These are phyloP conservation scores for Homarus gammarus DNA, from an alignment of 2,888 invertebrate genomes.

Conservation along the genomic window DNA sequence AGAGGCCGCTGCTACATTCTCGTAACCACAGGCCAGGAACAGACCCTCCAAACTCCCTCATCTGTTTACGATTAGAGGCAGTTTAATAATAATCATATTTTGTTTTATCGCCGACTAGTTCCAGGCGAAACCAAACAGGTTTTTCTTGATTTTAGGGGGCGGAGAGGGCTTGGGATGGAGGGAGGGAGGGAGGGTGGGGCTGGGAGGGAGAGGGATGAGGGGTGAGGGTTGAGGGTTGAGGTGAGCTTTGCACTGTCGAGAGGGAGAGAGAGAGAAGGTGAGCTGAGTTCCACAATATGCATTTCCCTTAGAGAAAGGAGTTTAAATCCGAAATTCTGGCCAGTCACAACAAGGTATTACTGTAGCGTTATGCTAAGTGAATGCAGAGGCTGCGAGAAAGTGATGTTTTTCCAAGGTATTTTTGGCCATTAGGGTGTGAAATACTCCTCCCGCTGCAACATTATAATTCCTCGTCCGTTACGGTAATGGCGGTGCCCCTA, in stretches of 20 bases:
- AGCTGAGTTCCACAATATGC: slow-evolving; percentile 25
- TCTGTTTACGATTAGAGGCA: slow-evolving; percentile 52
- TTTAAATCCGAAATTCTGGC: slow-evolving; percentile 33
- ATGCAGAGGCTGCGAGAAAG: slow-evolving; percentile 59
- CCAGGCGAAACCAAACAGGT: slow-evolving; percentile 57
- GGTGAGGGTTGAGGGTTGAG: too few species aligned
- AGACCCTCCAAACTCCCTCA: slow-evolving; percentile 42
- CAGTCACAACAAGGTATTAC: slow-evolving; percentile 48
- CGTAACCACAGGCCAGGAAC: background rate
- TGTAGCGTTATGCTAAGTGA: slow-evolving; percentile 61
- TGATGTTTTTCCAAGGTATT: slow-evolving; percentile 63
- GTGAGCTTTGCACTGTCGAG: background rate
- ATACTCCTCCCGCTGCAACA: slow-evolving; percentile 32
- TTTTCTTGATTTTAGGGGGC: slow-evolving; percentile 40
- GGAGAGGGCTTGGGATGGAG: background rate
- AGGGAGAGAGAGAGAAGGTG: background rate
- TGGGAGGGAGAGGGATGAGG: background rate
- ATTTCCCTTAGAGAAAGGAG: slow-evolving; percentile 17
- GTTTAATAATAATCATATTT: slow-evolving; percentile 60
- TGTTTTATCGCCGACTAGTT: slow-evolving; percentile 51
- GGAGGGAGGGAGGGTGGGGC: slow-evolving; percentile 15
- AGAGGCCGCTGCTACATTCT: background rate
- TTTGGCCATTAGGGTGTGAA: slow-evolving; percentile 53
- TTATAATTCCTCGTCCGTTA: slow-evolving; percentile 56
- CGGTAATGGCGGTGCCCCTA: slow-evolving; percentile 40